These are phyloP conservation scores for Rafetus swinhoei DNA, from an alignment of 2,113 vertebrate genomes.

Conservation along the genomic window DNA sequence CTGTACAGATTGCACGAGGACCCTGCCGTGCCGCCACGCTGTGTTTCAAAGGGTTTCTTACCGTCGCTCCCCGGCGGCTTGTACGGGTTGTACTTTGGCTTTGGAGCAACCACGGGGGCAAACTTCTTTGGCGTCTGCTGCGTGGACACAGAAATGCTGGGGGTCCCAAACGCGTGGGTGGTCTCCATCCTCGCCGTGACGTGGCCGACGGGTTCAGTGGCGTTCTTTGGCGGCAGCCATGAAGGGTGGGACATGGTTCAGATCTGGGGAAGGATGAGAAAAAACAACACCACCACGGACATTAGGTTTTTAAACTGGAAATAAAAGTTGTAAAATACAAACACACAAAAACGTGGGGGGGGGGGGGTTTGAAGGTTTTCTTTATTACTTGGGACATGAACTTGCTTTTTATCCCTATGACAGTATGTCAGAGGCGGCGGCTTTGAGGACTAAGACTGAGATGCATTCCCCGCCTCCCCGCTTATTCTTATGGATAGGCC, in stretches of 20 bases:
- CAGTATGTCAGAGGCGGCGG: not conserved
- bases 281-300: fast-evolving
- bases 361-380: too few species aligned
- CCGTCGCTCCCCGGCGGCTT: conserved; percentile 83
- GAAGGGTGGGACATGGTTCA: conserved; percentile 85
- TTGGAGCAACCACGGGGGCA: conserved; percentile 94
- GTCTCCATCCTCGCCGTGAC: conserved; percentile 96
- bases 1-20: too few species aligned
- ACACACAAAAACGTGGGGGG: not conserved
- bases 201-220: conserved; percentile 85
- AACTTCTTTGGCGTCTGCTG: conserved; percentile 96
- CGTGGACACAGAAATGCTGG: conserved; percentile 94
- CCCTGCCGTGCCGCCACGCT: not conserved
- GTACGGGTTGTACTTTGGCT: conserved; percentile 96
- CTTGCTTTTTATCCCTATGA: not conserved
- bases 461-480: not conserved
- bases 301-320: not conserved
- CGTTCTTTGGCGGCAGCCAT: conserved; percentile 87
- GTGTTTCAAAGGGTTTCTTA: conserved; percentile 59
- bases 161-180: conserved; percentile 90
- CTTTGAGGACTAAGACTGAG: not conserved
- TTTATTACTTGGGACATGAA: not conserved
- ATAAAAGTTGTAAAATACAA: conserved; percentile 8
- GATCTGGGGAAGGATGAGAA: conserved; percentile 35
- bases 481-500: too few species aligned